Percentiles rank a stretch among this genome's conserved stretches.
These are phyloP conservation scores for Sialis lutaria DNA, from an alignment of 2,888 invertebrate genomes.

Conservation along the genomic window DNA sequence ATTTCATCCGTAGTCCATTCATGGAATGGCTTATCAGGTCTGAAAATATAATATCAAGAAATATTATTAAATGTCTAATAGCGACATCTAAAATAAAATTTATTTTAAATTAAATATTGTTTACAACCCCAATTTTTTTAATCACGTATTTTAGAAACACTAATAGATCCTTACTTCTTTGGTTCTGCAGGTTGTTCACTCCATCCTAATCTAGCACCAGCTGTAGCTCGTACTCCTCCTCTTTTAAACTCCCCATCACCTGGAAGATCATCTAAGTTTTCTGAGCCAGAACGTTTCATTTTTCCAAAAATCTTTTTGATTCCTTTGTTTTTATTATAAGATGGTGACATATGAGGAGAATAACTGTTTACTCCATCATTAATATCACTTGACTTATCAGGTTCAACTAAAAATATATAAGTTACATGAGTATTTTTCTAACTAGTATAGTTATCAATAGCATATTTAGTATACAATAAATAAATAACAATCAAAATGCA, in stretches of 20 bases:
- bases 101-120: neutral
- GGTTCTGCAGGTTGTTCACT: slow-evolving; percentile 18
- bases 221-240: slow-evolving; percentile 56
- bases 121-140: too few relatives aligned
- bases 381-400: slow-evolving; percentile 34
- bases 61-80: neutral
- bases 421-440: neutral
- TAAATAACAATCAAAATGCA: neutral
- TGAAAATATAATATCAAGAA: slow-evolving; percentile 16
- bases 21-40: slow-evolving; percentile 55
- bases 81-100: neutral
- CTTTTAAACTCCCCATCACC: slow-evolving; percentile 45
- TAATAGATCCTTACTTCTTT: too few relatives aligned
- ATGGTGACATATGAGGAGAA: slow-evolving; percentile 27
- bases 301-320: slow-evolving; percentile 50
- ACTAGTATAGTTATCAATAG: neutral
- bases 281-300: slow-evolving; percentile 50
- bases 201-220: slow-evolving; percentile 51
- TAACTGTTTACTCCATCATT: slow-evolving; percentile 19
- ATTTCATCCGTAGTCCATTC: slow-evolving; percentile 70
- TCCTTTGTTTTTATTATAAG: slow-evolving; percentile 36
- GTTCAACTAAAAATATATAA: slow-evolving; percentile 35
- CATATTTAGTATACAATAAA: neutral
- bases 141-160: too few relatives aligned
- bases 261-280: slow-evolving; percentile 44